Percentiles rank a stretch among this genome's conserved stretches.
Evolutionary conservation across 2,113 vertebrate genomes (phyloP).

Genomic region (Ammospiza nelsoni): DNA sequence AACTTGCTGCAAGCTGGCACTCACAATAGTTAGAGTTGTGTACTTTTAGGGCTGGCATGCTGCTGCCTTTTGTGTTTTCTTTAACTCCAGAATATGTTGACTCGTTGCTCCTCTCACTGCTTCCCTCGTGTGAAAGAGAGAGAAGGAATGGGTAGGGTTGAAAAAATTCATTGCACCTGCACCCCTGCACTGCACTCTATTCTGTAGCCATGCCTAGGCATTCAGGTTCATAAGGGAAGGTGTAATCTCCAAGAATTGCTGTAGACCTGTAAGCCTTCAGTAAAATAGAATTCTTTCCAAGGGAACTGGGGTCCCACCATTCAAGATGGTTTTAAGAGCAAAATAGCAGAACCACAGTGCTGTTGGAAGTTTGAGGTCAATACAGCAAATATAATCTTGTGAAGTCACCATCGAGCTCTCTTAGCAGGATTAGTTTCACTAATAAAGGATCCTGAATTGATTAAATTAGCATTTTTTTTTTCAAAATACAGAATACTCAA

Average conservation of each 20-base stretch:
- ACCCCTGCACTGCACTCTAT: background rate
- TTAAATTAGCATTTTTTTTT: background rate
- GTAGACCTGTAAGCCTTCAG: background rate
- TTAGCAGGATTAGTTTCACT: background rate
- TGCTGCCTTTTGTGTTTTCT: background rate
- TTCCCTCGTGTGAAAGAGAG: background rate
- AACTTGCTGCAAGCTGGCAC: background rate
- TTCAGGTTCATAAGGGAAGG: background rate
- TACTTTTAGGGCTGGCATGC: background rate
- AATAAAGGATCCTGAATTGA: background rate
- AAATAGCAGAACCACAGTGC: background rate
- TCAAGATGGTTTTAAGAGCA: background rate
- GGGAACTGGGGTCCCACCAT: background rate
- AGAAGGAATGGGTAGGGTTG: background rate
- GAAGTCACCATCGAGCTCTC: background rate
- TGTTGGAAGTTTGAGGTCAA: background rate
- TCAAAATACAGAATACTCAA: background rate
- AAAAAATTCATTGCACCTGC: background rate
- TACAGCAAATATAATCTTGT: background rate
- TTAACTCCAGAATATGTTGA: background rate
- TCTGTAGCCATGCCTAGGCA: background rate
- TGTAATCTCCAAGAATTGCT: background rate
- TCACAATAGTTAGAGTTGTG: background rate
- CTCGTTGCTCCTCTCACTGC: background rate
- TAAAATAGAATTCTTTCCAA: background rate